Base-by-base conservation (phyloP, 2,113 vertebrate species). In the Proterorhinus semilunaris region DNA sequence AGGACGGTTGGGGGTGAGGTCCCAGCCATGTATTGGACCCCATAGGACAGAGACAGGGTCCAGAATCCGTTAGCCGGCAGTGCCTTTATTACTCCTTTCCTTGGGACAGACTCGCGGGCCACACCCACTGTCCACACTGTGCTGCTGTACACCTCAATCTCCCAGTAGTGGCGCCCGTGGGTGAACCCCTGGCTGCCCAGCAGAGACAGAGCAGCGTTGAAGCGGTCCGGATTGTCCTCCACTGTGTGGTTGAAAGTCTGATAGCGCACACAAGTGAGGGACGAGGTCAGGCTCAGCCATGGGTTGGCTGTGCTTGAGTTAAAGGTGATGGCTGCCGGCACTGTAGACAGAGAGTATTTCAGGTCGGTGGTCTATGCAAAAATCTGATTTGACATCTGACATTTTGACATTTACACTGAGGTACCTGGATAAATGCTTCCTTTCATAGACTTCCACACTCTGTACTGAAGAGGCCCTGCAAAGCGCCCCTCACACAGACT, bases 281-380 rank as follows among this genome's bases (percentile, higher is more conserved):
- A 93, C 9, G 92, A 91, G 43, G 90, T 92, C 59, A 94, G 86
- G 64, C 91, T 92, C 45, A 94, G 90, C 93, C 93, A 94, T 0
- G 92, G 92, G 87, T 93, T 94, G 46, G 93, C 92, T 0, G 93
- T 93, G 85, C 90, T 92, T 51, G 92, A 92, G 89, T 94, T 93
- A 15, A 93, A 93, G 0, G 93, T 94, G 72, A 94, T 92, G 81
- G 89, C 83, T 4, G 91, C 90, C 10, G 92, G 90, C 67, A 88
- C 92, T 93, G 51, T 55, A 64, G 66, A 44, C 6, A 66, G 3
- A 61, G 17, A 15, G 5, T 12, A 2, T 67, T 10, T 43, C 1
- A 48, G 21, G 3, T 53, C 3, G 2, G n/a, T 15, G 21, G 7
- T 48, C 15, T 45, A n/a, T 9, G 8, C 42, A 44, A 42, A 61